Conservation (phyloP, 2,888 invertebrate species). For the Lithophane socia region DNA sequence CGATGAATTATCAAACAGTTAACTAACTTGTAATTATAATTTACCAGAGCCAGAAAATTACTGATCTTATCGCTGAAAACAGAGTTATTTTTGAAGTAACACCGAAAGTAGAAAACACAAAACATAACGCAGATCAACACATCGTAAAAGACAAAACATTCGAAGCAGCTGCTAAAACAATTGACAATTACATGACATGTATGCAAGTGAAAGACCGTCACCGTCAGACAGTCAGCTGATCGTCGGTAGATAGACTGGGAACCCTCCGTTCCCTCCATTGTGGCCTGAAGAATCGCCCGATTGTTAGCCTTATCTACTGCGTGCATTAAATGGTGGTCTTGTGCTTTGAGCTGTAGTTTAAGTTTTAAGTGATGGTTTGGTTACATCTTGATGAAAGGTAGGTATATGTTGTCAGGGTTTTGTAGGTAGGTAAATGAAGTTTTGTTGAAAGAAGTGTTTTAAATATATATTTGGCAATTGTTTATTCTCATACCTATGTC, state of each 20-base stretch:
- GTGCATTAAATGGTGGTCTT: constrained; percentile 40
- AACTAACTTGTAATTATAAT: not conserved
- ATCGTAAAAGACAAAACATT: constrained; percentile 43
- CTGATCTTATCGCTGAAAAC: not conserved
- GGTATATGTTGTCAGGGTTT: not conserved
- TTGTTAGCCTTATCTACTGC: constrained; percentile 64
- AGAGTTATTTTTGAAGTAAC: not conserved
- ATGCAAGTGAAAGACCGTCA: constrained; percentile 63
- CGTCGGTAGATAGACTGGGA: constrained; percentile 66
- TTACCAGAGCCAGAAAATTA: not conserved
- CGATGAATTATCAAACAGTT: not conserved
- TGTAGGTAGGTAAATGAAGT: not conserved
- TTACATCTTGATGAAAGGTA: constrained; percentile 47
- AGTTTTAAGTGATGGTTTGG: constrained; percentile 46
- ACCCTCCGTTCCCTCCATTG: constrained; percentile 58
- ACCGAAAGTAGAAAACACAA: not conserved
- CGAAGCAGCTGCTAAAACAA: constrained; percentile 56
- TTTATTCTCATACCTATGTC: not conserved
- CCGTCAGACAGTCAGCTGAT: constrained; percentile 57
- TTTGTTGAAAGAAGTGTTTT: not conserved
- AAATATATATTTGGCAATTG: no score
- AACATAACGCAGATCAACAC: constrained; percentile 17
- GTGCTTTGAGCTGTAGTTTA: constrained; percentile 32
- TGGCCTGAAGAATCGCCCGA: constrained; percentile 59
- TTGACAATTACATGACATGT: constrained; percentile 63